phyloP scores from a whole-genome alignment of 1,140 invertebrate species.

The Eurosta solidaginis region DNA sequence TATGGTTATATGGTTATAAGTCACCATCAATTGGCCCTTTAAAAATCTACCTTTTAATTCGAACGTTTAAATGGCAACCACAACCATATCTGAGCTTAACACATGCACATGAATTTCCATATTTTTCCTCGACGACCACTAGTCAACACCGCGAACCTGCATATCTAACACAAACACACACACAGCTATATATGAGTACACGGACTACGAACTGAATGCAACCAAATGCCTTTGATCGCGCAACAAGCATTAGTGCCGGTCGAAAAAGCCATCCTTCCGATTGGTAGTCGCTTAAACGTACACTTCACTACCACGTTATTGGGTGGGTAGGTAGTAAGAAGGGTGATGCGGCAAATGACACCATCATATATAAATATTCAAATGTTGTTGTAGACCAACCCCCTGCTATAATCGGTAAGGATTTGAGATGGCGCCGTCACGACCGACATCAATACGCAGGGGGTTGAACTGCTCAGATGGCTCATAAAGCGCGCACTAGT shows the following conservation, averaged over 20 bases:
- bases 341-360: not conserved
- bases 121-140: not conserved
- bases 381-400: constrained; percentile 20
- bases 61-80: not conserved
- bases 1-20: too few species aligned
- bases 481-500: constrained; percentile 34
- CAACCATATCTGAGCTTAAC: not conserved
- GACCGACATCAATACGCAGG: constrained; percentile 57
- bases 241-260: constrained; percentile 29
- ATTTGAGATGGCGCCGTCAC: constrained; percentile 58
- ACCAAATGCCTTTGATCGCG: constrained; percentile 32
- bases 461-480: constrained; percentile 52
- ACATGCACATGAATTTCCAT: not conserved
- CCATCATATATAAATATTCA: too few species aligned
- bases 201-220: not conserved
- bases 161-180: not conserved
- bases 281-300: constrained; percentile 15
- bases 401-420: constrained; percentile 35
- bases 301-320: not conserved
- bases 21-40: too few species aligned
- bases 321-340: not conserved
- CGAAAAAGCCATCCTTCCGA: constrained; percentile 31
- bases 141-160: not conserved
- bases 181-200: not conserved
- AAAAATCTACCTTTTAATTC: too few species aligned